These are phyloP conservation scores for Hycleus cichorii DNA, from an alignment of 1,140 invertebrate genomes.

Conservation along the genomic window DNA sequence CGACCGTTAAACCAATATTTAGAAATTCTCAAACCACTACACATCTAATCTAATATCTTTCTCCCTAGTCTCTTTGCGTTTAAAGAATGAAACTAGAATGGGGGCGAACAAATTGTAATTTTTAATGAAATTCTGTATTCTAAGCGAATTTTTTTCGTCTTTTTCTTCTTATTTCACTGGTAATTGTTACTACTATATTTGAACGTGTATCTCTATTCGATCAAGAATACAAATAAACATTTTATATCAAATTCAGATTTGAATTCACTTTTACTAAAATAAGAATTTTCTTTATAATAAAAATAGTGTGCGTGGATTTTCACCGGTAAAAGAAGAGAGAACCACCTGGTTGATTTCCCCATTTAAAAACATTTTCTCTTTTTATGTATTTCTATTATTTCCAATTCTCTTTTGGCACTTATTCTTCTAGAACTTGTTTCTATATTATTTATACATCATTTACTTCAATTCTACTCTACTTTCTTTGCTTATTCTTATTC, in stretches of 20 bases:
- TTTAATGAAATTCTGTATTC: no score
- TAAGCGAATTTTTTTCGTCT: no score
- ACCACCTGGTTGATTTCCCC: conserved; percentile 10
- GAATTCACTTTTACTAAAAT: conserved; percentile 2
- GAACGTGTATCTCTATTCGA: no score
- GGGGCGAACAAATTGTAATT: no score
- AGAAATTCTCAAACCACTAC: conserved; percentile 10
- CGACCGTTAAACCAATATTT: conserved; percentile 18
- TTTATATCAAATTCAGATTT: conserved; percentile 7
- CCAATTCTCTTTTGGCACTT: conserved; percentile 25
- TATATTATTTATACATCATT: conserved; percentile 29
- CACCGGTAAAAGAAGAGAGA: neutral
- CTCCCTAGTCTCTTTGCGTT: no score
- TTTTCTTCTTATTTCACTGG: no score
- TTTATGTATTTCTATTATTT: conserved; percentile 19
- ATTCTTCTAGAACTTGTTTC: conserved; percentile 16
- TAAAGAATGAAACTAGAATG: no score
- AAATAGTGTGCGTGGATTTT: neutral
- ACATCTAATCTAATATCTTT: no score
- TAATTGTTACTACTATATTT: no score
- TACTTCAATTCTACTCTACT: conserved; percentile 15
- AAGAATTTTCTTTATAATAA: conserved; percentile 11
- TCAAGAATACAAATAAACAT: conserved; percentile 4
- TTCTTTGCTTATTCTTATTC: neutral
- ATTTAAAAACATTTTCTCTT: conserved; percentile 8